A percentile compares a stretch with the other conserved stretches of the same genome.
Evolutionary conservation across 2,888 invertebrate genomes (phyloP).

Genomic region (Beris chalybata): DNA sequence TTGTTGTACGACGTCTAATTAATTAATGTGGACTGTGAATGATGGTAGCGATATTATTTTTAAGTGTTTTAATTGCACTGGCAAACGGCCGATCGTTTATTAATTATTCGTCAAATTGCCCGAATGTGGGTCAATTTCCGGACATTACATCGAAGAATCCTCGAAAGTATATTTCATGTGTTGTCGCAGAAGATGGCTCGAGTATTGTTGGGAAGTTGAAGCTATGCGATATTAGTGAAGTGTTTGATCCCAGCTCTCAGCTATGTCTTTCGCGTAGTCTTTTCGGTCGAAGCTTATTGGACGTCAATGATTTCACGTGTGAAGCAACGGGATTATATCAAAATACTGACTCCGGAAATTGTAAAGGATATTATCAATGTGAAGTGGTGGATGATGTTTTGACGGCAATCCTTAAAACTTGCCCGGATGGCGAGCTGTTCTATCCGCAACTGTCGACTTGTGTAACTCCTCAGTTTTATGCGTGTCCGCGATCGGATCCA

Average conservation of each 20-base stretch:
- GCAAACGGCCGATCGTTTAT: constrained; percentile 14
- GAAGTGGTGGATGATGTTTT: constrained; percentile 8
- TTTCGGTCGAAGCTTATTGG: constrained; percentile 19
- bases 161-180: constrained; percentile 23
- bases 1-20: constrained; percentile 11
- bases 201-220: not conserved
- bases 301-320: constrained; percentile 12
- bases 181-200: not conserved
- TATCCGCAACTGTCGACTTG: constrained; percentile 21
- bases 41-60: constrained; percentile 11
- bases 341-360: constrained; percentile 13
- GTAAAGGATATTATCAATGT: constrained; percentile 27
- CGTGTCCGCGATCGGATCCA: constrained; percentile 12
- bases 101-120: constrained; percentile 13
- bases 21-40: constrained; percentile 20
- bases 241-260: constrained; percentile 29
- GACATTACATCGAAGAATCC: constrained; percentile 10
- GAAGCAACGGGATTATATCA: constrained; percentile 23
- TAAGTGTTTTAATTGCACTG: constrained; percentile 20
- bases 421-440: constrained; percentile 23
- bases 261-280: constrained; percentile 8
- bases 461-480: constrained; percentile 21
- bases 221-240: constrained; percentile 14
- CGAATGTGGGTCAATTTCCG: constrained; percentile 19
- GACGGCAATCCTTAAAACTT: constrained; percentile 6